Evolutionary conservation across 2,888 invertebrate genomes (phyloP).

Genomic region (Diabrotica balteata): DNA sequence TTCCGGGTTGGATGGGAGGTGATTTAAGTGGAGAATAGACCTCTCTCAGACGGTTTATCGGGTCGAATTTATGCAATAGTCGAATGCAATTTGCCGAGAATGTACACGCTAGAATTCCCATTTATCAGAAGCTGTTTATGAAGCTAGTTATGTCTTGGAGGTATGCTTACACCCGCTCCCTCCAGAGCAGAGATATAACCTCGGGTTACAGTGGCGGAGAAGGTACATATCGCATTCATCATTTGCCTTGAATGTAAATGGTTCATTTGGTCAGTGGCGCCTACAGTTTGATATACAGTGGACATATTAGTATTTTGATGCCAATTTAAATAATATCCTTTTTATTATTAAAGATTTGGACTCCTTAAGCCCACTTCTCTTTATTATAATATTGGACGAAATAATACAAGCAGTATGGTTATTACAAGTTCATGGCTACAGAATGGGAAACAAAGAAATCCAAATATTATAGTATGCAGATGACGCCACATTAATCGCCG

Average conservation of each 20-base stretch:
- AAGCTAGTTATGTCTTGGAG: slow-evolving; percentile 55
- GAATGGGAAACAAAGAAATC: too few relatives aligned
- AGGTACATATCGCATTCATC: background rate
- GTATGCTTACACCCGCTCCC: slow-evolving; percentile 24
- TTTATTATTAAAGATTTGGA: too few relatives aligned
- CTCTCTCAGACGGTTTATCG: slow-evolving; percentile 55
- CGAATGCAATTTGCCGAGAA: slow-evolving; percentile 60
- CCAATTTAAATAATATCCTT: too few relatives aligned
- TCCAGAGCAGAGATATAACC: slow-evolving; percentile 35
- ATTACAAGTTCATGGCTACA: too few relatives aligned
- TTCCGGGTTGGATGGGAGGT: slow-evolving; percentile 21
- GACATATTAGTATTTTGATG: too few relatives aligned
- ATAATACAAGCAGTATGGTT: too few relatives aligned
- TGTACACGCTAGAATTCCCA: slow-evolving; percentile 60
- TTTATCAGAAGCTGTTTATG: slow-evolving; percentile 60
- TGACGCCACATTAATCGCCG: too few relatives aligned
- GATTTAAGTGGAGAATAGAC: slow-evolving; percentile 39
- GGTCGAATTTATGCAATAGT: slow-evolving; percentile 60
- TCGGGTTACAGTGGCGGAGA: background rate
- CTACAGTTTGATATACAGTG: too few relatives aligned
- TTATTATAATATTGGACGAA: too few relatives aligned
- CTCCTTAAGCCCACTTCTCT: too few relatives aligned
- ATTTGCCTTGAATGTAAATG: background rate
- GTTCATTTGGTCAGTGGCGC: too few relatives aligned
- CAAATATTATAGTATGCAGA: too few relatives aligned